These are phyloP conservation scores for Mimumesa dahlbomi DNA, from an alignment of 2,888 invertebrate genomes.

Conservation along the genomic window DNA sequence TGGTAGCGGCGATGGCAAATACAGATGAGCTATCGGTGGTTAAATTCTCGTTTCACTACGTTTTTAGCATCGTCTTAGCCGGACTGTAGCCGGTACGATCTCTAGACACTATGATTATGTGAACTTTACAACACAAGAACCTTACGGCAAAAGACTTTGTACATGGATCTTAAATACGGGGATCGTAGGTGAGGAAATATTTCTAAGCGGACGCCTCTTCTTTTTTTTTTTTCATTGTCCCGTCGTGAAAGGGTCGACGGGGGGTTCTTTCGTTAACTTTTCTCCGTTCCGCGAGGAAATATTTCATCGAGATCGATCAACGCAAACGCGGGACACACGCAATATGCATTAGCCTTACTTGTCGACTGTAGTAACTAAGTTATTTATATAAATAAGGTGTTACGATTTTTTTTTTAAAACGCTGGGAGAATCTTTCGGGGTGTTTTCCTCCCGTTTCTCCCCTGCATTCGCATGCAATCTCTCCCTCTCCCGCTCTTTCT, in stretches of 20 bases:
- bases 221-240: background rate
- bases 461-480: constrained; percentile 50
- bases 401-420: constrained; percentile 71
- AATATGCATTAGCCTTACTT: constrained; percentile 76
- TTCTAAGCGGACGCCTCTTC: constrained; percentile 2
- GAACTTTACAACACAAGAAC: constrained; percentile 80
- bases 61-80: constrained; percentile 73
- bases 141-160: constrained; percentile 79
- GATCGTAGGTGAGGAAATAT: constrained; percentile 54
- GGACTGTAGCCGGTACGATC: constrained; percentile 75
- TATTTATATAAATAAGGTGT: constrained; percentile 78
- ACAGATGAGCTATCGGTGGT: constrained; percentile 78
- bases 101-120: constrained; percentile 79
- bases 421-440: constrained; percentile 70
- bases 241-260: no score
- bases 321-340: constrained; percentile 74
- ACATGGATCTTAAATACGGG: constrained; percentile 78
- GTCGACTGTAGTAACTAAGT: constrained; percentile 76
- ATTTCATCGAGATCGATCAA: constrained; percentile 65
- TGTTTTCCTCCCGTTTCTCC: constrained; percentile 24
- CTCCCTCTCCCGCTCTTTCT: constrained; percentile 3
- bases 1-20: constrained; percentile 75
- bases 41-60: constrained; percentile 76
- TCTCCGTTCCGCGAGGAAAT: constrained; percentile 48
- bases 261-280: no score